Evolutionary conservation across 2,888 invertebrate genomes (phyloP).

Genomic region (Cheilosia urbana): DNA sequence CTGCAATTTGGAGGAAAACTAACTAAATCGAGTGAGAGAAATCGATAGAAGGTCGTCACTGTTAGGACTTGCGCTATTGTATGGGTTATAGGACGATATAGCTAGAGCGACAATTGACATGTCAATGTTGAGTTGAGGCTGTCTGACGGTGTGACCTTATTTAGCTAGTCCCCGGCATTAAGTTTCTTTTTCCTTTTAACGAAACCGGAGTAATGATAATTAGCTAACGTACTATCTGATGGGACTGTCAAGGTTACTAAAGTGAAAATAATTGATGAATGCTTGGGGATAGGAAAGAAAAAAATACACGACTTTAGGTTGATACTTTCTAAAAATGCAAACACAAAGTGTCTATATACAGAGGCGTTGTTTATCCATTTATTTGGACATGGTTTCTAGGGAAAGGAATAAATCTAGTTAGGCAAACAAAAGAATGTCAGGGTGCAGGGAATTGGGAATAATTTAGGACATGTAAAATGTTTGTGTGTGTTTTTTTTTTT

Average conservation of each 20-base stretch:
- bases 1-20: not conserved
- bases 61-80: not conserved
- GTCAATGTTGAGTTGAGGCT: not conserved
- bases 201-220: slow-evolving; percentile 1
- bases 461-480: too few species aligned
- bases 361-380: not conserved
- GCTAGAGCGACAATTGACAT: not conserved
- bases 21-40: slow-evolving; percentile 3
- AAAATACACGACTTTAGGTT: not conserved
- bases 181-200: not conserved
- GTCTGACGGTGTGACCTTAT: not conserved
- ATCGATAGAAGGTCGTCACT: not conserved
- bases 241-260: slow-evolving; percentile 6
- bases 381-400: not conserved
- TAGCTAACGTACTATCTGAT: slow-evolving; percentile 1
- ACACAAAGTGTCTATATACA: not conserved
- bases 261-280: slow-evolving; percentile 9
- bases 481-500: too few species aligned
- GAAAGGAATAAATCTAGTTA: not conserved
- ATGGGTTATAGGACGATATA: not conserved
- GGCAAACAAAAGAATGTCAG: not conserved
- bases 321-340: not conserved
- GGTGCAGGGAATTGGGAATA: too few species aligned
- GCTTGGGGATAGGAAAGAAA: not conserved
- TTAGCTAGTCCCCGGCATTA: slow-evolving; percentile 1